Percentiles rank a stretch among this genome's conserved stretches.
phyloP scores from a whole-genome alignment of 2,888 invertebrate species.

The Athetis lepigone region DNA sequence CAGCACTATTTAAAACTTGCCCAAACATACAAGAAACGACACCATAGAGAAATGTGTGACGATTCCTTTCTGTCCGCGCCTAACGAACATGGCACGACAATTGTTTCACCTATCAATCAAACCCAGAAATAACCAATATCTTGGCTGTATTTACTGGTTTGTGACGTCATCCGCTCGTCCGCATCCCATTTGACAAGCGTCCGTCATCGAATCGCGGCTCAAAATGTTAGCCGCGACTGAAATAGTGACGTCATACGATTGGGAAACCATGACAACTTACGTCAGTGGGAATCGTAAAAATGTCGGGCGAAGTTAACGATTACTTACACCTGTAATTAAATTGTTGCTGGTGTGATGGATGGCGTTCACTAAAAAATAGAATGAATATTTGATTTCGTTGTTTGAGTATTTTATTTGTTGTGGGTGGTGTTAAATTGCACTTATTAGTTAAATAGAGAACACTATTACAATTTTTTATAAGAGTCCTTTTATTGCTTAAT shows the following conservation, averaged over 20 bases:
- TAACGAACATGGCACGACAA: conserved; percentile 44
- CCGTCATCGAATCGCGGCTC: conserved; percentile 52
- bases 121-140: conserved; percentile 64
- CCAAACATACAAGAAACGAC: not conserved
- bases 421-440: not conserved
- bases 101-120: conserved; percentile 62
- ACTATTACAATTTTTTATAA: not conserved
- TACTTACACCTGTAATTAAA: conserved; percentile 30
- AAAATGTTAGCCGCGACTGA: conserved; percentile 41
- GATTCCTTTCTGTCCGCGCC: conserved; percentile 32
- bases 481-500: not conserved
- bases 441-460: not conserved
- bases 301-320: conserved; percentile 24
- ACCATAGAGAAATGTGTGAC: conserved; percentile 36
- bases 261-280: conserved; percentile 52
- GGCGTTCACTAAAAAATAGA: no score
- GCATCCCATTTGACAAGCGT: conserved; percentile 56
- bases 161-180: conserved; percentile 52
- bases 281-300: conserved; percentile 42
- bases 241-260: conserved; percentile 54
- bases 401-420: no score
- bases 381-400: not conserved
- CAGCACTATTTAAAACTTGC: conserved; percentile 13
- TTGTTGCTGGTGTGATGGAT: conserved; percentile 7
- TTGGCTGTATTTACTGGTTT: conserved; percentile 58